Conservation (phyloP, 64 coral and sea anemone genomes). For the Cladopsammia gracilis region DNA sequence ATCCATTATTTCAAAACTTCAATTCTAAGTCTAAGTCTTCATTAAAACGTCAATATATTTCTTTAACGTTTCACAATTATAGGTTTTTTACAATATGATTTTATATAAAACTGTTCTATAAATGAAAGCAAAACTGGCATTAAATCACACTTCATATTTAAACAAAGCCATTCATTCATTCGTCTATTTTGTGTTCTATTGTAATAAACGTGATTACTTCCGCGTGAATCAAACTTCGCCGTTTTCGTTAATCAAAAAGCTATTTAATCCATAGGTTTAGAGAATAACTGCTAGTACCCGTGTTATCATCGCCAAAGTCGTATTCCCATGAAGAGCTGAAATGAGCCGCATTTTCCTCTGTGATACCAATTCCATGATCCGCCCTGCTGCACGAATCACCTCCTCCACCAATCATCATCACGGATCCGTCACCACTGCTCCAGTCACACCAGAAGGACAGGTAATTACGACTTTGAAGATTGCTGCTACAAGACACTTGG, state of each 20-base stretch:
- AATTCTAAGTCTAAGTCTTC: too few relatives aligned
- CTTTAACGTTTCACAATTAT: too few relatives aligned
- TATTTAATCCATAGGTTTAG: neutral
- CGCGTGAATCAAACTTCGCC: too few relatives aligned
- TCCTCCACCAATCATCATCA: conserved; percentile 47
- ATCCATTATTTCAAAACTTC: too few relatives aligned
- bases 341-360: neutral
- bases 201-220: too few relatives aligned
- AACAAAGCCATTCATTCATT: too few relatives aligned
- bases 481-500: neutral
- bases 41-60: too few relatives aligned
- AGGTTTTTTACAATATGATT: too few relatives aligned
- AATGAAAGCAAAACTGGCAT: too few relatives aligned
- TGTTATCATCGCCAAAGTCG: neutral
- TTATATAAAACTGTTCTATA: too few relatives aligned
- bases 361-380: conserved; percentile 35
- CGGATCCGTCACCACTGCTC: neutral
- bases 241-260: neutral
- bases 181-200: too few relatives aligned
- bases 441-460: conserved; percentile 30
- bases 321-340: neutral
- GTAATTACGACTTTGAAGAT: neutral
- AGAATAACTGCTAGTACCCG: neutral
- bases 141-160: too few relatives aligned
- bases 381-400: neutral